These are phyloP conservation scores for Phrynosoma platyrhinos DNA, from an alignment of 2,113 vertebrate species.

Conservation along the genomic window DNA sequence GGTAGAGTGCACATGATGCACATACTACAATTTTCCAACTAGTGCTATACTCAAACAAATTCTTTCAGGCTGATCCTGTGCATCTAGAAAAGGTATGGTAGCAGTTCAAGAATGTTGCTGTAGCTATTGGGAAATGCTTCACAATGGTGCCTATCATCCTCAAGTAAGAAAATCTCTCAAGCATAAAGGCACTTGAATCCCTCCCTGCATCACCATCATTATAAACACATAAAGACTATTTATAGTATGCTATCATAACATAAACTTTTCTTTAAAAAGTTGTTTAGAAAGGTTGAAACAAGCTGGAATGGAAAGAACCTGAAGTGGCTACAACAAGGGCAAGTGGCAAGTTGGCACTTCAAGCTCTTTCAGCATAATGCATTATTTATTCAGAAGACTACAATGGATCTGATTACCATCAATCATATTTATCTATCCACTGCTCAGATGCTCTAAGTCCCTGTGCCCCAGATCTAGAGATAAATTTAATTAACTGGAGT, in stretches of 20 bases:
- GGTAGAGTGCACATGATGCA: not conserved
- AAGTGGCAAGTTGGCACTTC: not conserved
- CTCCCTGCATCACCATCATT: not conserved
- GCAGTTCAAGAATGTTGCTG: not conserved
- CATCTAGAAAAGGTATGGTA: not conserved
- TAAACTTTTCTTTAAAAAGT: not conserved
- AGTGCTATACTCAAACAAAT: not conserved
- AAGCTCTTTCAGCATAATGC: not conserved
- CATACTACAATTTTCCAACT: not conserved
- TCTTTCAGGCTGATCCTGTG: not conserved
- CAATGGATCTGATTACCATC: constrained; percentile 22
- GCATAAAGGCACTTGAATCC: not conserved
- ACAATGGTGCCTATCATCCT: not conserved
- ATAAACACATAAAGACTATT: too few species aligned
- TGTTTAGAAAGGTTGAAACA: not conserved
- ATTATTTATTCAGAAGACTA: constrained; percentile 23
- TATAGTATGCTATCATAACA: too few species aligned
- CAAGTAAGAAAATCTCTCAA: not conserved
- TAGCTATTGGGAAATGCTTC: not conserved
- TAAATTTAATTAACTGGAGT: constrained; percentile 31
- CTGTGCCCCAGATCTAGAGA: constrained; percentile 13
- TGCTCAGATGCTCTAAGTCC: constrained; percentile 35
- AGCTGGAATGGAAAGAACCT: not conserved
- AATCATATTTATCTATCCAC: constrained; percentile 30
- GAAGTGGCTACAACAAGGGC: constrained; percentile 22